Conservation (phyloP, 2,797 vertebrate genomes). For the Fistularia commersonii region DNA sequence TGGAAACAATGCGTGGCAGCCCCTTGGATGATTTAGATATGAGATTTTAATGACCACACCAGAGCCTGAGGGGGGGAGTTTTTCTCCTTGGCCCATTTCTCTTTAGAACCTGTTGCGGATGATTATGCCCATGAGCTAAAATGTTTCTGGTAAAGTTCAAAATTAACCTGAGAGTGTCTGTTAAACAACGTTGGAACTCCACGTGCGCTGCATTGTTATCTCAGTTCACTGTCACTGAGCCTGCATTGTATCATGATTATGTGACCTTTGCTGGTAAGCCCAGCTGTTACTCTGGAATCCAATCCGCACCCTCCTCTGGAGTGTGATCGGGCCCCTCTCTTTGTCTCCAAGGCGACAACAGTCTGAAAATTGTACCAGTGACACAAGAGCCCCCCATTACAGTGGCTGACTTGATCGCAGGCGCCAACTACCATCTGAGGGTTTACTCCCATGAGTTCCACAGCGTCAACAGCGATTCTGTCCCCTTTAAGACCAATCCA, state of each 20-base stretch:
- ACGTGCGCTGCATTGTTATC: conserved; percentile 49
- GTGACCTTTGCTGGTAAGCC: conserved; percentile 13
- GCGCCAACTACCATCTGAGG: conserved; percentile 90
- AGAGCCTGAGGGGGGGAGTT: too few species aligned
- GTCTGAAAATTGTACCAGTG: conserved; percentile 82
- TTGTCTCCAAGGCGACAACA: conserved; percentile 92
- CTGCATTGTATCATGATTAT: conserved; percentile 24
- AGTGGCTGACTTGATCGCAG: conserved; percentile 88
- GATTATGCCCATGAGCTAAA: too few species aligned
- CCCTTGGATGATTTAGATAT: neutral
- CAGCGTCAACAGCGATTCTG: conserved; percentile 83
- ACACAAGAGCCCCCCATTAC: conserved; percentile 82
- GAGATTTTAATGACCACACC: too few species aligned
- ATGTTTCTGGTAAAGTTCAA: too few species aligned
- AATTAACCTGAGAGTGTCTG: too few species aligned
- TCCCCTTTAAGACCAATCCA: conserved; percentile 95
- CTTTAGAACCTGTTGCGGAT: too few species aligned
- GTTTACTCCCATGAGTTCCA: conserved; percentile 90
- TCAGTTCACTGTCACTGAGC: conserved; percentile 47
- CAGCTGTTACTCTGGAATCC: conserved; percentile 26
- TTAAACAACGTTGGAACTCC: too few species aligned
- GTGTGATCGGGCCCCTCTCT: conserved; percentile 88
- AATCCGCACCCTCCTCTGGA: conserved; percentile 56
- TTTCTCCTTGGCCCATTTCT: too few species aligned
- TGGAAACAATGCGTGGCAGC: neutral